A percentile compares a stretch with the other conserved stretches of the same genome.
These are phyloP conservation scores for Phalacrocorax pelagicus DNA, from an alignment of 2,113 vertebrate genomes.

Conservation along the genomic window DNA sequence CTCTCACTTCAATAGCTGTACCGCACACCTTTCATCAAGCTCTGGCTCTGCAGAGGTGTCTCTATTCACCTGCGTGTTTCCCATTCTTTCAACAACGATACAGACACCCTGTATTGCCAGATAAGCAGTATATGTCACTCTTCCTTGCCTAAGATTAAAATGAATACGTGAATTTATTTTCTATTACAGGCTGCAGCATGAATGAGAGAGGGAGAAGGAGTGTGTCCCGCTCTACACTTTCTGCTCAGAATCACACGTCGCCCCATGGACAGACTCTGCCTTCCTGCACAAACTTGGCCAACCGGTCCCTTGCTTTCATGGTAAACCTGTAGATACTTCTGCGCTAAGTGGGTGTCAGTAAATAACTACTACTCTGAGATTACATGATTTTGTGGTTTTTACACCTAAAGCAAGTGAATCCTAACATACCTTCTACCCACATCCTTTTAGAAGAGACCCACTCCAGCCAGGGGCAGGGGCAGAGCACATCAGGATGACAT, in stretches of 20 bases:
- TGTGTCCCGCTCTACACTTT: not conserved
- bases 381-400: not conserved
- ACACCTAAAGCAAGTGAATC: not conserved
- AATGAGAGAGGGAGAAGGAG: not conserved
- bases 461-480: not conserved
- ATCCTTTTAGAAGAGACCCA: not conserved
- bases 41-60: not conserved
- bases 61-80: not conserved
- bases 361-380: not conserved
- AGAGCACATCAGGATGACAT: not conserved
- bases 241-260: rapidly evolving
- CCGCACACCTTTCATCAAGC: not conserved
- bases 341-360: not conserved
- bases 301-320: rapidly evolving
- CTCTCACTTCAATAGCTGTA: not conserved
- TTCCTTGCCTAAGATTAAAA: not conserved
- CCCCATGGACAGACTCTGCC: not conserved
- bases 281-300: not conserved
- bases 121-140: not conserved
- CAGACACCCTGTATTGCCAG: not conserved
- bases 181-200: not conserved
- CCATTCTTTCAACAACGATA: not conserved
- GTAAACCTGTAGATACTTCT: not conserved
- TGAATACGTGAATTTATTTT: not conserved
- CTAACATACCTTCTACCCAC: not conserved